phyloP scores from a whole-genome alignment of 2,113 vertebrate genomes.

The Mystacornis crossleyi region DNA sequence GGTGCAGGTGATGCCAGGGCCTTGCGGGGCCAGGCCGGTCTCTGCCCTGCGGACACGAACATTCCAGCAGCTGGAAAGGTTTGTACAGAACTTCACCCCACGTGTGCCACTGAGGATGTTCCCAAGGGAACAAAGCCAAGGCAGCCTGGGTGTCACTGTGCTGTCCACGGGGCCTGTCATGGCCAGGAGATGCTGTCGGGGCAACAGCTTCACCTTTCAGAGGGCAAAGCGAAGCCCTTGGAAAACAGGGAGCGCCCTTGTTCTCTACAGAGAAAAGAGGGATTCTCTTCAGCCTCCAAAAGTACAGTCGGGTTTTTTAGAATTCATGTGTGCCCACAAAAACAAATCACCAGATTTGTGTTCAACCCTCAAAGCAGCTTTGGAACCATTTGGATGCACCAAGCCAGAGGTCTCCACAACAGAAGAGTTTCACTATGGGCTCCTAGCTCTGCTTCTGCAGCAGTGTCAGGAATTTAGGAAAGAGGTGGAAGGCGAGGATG shows the following conservation, averaged over 20 bases:
- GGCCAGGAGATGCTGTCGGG: background rate
- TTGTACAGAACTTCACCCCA: background rate
- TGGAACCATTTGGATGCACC: background rate
- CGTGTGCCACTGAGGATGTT: background rate
- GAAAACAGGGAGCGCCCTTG: background rate
- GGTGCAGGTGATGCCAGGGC: background rate
- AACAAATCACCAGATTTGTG: background rate
- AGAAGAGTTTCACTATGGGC: background rate
- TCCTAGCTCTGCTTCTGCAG: background rate
- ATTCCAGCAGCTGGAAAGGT: background rate
- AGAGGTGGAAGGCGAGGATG: background rate
- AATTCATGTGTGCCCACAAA: background rate
- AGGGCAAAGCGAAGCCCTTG: background rate
- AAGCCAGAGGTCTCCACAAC: background rate
- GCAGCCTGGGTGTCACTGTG: background rate
- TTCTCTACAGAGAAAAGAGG: background rate
- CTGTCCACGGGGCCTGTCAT: background rate
- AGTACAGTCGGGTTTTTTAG: background rate
- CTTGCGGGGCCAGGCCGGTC: fast-evolving
- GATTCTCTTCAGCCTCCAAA: background rate
- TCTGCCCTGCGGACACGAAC: background rate
- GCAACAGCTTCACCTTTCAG: background rate
- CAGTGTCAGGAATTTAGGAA: background rate
- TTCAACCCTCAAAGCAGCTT: background rate
- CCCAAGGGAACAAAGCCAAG: background rate